phyloP scores from a whole-genome alignment of 2,113 vertebrate genomes.

The Prolemur simus region DNA sequence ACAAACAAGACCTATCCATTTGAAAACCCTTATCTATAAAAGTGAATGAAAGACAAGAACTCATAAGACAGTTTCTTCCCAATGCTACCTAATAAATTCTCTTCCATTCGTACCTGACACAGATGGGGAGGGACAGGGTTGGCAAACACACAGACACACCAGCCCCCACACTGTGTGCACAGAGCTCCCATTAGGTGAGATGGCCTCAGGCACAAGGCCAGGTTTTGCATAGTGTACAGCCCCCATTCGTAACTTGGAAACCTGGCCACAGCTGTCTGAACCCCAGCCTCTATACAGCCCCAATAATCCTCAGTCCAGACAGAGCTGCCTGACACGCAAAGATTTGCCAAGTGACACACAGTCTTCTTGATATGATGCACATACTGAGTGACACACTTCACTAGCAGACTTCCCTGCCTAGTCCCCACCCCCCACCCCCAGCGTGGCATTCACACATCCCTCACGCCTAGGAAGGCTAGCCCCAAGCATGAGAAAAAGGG shows the following conservation, averaged over 20 bases:
- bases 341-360: constrained; percentile 56
- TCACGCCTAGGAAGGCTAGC: background rate
- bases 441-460: background rate
- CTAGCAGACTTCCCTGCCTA: constrained; percentile 16
- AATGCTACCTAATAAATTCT: background rate
- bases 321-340: constrained; percentile 54
- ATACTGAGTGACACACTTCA: constrained; percentile 45
- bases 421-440: background rate
- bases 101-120: background rate
- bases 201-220: background rate
- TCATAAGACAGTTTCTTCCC: constrained; percentile 38
- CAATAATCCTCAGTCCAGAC: constrained; percentile 61
- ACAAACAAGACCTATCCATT: constrained; percentile 57
- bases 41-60: constrained; percentile 74
- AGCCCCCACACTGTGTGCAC: background rate
- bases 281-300: background rate
- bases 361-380: constrained; percentile 7
- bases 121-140: background rate
- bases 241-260: background rate
- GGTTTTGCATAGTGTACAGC: background rate
- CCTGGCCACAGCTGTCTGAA: background rate
- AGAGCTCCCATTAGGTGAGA: background rate
- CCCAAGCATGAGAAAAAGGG: background rate
- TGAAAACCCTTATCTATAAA: constrained; percentile 62
- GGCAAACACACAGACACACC: background rate